These are phyloP conservation scores for Tetragnatha versicolor DNA, from an alignment of 1,140 invertebrate species.

Conservation along the genomic window DNA sequence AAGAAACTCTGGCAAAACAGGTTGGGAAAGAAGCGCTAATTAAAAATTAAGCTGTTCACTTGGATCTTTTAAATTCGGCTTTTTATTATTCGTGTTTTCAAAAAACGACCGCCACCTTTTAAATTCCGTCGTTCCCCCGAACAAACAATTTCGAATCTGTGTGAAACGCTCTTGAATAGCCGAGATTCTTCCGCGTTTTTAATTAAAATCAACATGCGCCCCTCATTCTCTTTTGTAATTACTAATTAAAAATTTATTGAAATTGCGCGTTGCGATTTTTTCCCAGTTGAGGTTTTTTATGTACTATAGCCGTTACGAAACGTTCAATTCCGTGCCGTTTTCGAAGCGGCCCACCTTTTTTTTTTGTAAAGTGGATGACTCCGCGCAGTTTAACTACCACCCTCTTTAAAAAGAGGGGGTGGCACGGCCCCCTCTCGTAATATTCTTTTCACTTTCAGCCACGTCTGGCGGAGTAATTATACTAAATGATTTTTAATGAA, in stretches of 20 bases:
- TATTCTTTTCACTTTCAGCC: constrained; percentile 29
- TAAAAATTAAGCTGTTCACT: constrained; percentile 55
- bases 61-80: constrained; percentile 28
- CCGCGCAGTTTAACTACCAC: constrained; percentile 1
- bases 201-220: constrained; percentile 55
- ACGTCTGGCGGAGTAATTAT: constrained; percentile 43
- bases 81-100: constrained; percentile 13
- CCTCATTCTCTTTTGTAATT: constrained; percentile 49
- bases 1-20: not conserved
- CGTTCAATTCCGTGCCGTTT: constrained; percentile 3
- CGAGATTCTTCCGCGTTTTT: constrained; percentile 50
- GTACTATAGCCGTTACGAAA: too few species aligned
- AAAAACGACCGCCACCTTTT: constrained; percentile 19
- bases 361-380: constrained; percentile 2
- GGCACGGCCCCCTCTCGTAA: not conserved
- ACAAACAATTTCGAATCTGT: constrained; percentile 36
- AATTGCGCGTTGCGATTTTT: constrained; percentile 24
- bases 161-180: constrained; percentile 2
- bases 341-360: constrained; percentile 4
- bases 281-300: too few species aligned
- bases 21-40: constrained; percentile 37
- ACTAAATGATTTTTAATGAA: constrained; percentile 55
- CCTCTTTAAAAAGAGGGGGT: not conserved
- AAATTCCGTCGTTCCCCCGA: constrained; percentile 19
- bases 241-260: constrained; percentile 55